Conservation (phyloP, 2,888 invertebrate species). For the Lucinisca nassula region DNA sequence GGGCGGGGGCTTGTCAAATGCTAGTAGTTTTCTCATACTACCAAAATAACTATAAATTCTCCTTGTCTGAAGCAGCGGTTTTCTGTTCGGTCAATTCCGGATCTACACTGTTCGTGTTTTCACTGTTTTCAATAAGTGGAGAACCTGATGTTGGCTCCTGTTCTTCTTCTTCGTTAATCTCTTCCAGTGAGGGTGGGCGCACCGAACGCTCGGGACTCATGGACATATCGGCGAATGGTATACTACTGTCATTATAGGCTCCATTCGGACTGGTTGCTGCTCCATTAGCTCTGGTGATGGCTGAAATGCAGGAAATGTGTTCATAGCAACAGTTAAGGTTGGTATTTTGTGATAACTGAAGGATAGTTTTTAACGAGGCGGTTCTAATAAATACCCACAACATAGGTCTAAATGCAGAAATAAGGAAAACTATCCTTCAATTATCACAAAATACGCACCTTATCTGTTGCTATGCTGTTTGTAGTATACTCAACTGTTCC, state of each 20-base stretch:
- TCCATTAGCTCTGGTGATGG: neutral
- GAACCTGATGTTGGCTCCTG: neutral
- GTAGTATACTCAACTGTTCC: neutral
- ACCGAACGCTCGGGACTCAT: neutral
- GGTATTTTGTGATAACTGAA: no score
- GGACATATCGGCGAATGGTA: neutral
- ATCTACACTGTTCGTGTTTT: neutral
- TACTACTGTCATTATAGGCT: neutral
- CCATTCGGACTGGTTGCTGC: neutral
- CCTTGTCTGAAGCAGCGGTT: no score
- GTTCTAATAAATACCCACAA: no score
- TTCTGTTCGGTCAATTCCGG: neutral
- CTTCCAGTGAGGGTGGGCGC: neutral
- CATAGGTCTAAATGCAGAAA: no score
- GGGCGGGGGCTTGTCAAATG: no score
- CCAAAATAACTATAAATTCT: no score
- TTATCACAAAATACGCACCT: no score
- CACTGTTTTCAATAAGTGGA: neutral
- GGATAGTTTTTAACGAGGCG: no score
- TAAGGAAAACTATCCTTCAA: no score
- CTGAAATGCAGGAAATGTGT: neutral
- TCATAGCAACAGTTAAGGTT: no score
- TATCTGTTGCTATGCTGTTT: neutral
- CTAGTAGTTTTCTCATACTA: no score
- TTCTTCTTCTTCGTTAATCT: neutral